Evolutionary conservation across 2,113 vertebrate genomes (phyloP).

Genomic region (Lasiurus cinereus): DNA sequence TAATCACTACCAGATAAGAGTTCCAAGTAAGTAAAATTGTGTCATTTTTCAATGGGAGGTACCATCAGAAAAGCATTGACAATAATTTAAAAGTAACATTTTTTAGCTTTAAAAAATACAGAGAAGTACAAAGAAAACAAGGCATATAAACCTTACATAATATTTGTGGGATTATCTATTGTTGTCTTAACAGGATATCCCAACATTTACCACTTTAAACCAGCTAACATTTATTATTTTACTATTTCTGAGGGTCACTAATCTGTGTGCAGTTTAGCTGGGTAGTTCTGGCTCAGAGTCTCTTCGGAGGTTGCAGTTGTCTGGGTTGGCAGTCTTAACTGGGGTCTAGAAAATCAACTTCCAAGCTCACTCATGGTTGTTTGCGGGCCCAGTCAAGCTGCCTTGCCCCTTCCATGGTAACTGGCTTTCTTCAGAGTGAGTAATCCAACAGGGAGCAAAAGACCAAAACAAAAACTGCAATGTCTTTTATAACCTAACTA

Average conservation of each 20-base stretch:
- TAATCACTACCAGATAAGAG: slow-evolving; percentile 99
- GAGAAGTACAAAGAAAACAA: neutral
- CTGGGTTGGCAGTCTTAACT: neutral
- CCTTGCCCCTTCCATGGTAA: neutral
- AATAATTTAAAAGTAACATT: neutral
- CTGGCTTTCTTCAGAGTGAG: neutral
- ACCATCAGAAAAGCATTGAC: neutral
- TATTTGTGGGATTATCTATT: neutral
- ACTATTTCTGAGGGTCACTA: neutral
- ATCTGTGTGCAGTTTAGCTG: neutral
- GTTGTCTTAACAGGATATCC: neutral
- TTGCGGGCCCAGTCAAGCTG: neutral
- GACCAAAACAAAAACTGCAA: neutral
- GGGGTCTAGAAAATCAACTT: neutral
- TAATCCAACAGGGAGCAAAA: neutral
- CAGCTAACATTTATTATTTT: slow-evolving; percentile 2
- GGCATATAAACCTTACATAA: neutral
- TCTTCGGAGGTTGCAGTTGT: neutral
- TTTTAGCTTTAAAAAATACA: neutral
- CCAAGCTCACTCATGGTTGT: neutral
- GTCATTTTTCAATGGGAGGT: neutral
- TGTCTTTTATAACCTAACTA: neutral
- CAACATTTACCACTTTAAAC: slow-evolving; percentile 19
- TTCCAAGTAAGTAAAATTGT: slow-evolving; percentile 93
- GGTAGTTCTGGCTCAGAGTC: neutral